Evolutionary conservation across 1,140 invertebrate species (phyloP), one percentile per base, ranked within the genome.

Genomic region (Drosophila tristis): DNA sequence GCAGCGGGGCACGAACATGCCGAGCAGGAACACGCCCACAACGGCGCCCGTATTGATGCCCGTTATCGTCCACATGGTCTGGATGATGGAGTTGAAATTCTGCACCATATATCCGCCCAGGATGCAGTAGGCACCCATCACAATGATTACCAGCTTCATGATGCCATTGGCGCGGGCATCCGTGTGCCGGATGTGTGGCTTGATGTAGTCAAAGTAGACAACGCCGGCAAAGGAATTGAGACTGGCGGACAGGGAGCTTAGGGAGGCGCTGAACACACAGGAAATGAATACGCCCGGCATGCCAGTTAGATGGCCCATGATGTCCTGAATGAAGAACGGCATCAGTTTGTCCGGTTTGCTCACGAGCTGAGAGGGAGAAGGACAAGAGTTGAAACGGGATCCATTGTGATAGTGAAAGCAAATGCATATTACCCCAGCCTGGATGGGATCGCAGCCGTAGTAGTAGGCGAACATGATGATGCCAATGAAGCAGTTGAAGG

Each of bases 201-300:
- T 95, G 6, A 96, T 94, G 78, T 96, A 94, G 90, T 96, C 96
- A 81, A 96, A 95, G 89, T 95, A 95, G 63, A 96, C 95, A 0
- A 96, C 95, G 0, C 96, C 96, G 2, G 96, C 94, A 91, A 96
- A 93, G 1, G 96, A 96, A 80, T 96, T 96, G 2, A 96, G 87
- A 15, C 94, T 94, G 5, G 95, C 95, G 0, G 95, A 96, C 92
- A 96, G 94, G 4, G 95, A 96, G 80, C 96, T 97, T 80, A 72
- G 92, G 6, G 95, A 95, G 31, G 95, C 95, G 78, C 95, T 95
- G 65, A 96, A 95, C 2, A 96, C 93, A 55, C 95, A 94, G 29
- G 95, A 95, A 2, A 96, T 93, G 75, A 96, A 96, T 0, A 96
- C 65, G 3, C 95, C 95, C 2, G 95, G 94, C 67, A 96, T 80